A percentile compares a stretch with the other conserved stretches of the same genome.
Evolutionary conservation across 1,140 invertebrate genomes (phyloP).

Genomic region (Drosophila grimshawi): DNA sequence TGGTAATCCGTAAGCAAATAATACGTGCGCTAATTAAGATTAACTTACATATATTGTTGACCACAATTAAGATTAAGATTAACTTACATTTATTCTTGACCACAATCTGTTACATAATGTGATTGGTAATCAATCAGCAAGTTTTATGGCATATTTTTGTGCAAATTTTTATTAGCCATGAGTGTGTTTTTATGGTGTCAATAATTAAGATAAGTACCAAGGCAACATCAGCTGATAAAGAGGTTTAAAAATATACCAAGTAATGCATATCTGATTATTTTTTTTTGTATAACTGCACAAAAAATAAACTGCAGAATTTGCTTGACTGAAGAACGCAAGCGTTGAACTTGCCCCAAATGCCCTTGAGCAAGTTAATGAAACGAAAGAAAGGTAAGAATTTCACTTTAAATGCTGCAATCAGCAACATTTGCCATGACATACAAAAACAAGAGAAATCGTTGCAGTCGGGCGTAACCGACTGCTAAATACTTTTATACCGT

Average conservation of each 20-base stretch:
- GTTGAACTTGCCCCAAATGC: slow-evolving; percentile 60
- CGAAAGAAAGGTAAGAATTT: slow-evolving; percentile 56
- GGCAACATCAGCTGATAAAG: slow-evolving; percentile 49
- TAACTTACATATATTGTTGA: background rate
- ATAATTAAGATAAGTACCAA: slow-evolving; percentile 66
- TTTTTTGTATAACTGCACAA: slow-evolving; percentile 33
- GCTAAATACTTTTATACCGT: no score
- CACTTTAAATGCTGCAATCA: slow-evolving; percentile 48
- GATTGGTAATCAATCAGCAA: slow-evolving; percentile 65
- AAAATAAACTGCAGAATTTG: slow-evolving; percentile 32
- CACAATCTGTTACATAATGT: slow-evolving; percentile 32
- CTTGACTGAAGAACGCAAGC: slow-evolving; percentile 49
- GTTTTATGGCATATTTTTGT: slow-evolving; percentile 57
- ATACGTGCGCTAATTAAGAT: background rate
- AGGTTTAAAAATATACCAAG: slow-evolving; percentile 34
- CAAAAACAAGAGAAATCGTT: background rate
- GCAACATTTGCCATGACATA: slow-evolving; percentile 29
- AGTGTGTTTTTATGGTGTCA: slow-evolving; percentile 34
- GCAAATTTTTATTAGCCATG: slow-evolving; percentile 11
- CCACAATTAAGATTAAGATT: no score
- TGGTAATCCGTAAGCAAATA: background rate
- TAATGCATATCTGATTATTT: slow-evolving; percentile 17
- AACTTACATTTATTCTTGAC: background rate
- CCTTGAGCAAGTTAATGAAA: slow-evolving; percentile 42
- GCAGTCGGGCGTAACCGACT: no score